Conservation (phyloP, 2,113 vertebrate species). For the Clarias gariepinus region DNA sequence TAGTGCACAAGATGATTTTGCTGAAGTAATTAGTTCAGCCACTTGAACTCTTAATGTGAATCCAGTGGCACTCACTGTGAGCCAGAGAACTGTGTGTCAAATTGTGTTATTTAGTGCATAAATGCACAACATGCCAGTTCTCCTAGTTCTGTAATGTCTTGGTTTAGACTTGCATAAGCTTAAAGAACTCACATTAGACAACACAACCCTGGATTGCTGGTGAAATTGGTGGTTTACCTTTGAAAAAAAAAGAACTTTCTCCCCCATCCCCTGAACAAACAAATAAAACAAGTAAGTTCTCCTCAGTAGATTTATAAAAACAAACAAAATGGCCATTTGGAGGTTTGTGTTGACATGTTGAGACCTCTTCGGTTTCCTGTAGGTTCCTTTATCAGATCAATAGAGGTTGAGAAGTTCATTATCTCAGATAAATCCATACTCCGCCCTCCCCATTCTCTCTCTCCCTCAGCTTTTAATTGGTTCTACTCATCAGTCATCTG, state of each 20-base stretch:
- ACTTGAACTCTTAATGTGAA: neutral
- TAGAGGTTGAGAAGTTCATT: constrained; percentile 58
- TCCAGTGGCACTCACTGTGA: neutral
- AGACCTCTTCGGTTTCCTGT: constrained; percentile 28
- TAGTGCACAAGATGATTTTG: no score
- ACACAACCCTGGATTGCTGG: neutral
- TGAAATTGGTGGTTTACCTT: neutral
- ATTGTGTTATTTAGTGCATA: neutral
- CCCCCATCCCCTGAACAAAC: no score
- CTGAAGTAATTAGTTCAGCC: no score
- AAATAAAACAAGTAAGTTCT: neutral
- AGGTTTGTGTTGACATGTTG: constrained; percentile 16
- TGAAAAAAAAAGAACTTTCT: neutral
- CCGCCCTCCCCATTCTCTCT: constrained; percentile 27
- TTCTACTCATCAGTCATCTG: constrained; percentile 65
- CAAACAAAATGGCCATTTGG: constrained; percentile 25
- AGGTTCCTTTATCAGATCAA: constrained; percentile 47
- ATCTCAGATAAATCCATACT: constrained; percentile 58
- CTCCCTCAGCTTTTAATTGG: constrained; percentile 54
- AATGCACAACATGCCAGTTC: neutral
- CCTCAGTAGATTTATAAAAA: constrained; percentile 8
- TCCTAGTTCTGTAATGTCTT: neutral
- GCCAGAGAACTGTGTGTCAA: neutral
- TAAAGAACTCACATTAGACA: neutral
- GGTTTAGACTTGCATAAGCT: neutral